Percentiles rank a stretch among this genome's conserved stretches.
Conservation (phyloP, 64 coral and sea anemone species). For the Platygyra sinensis region DNA sequence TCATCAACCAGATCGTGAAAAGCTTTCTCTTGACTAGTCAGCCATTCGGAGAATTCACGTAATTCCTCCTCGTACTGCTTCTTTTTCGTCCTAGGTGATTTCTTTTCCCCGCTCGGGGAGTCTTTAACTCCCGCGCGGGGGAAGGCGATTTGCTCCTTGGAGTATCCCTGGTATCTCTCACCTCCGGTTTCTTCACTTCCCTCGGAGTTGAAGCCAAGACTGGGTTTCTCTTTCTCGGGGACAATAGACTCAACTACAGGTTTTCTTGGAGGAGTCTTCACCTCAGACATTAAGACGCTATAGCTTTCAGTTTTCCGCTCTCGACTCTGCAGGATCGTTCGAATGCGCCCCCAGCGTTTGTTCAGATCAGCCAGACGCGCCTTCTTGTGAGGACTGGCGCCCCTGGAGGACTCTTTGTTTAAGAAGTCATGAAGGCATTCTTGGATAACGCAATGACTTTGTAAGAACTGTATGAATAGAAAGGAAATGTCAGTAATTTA, state of each 20-base stretch:
- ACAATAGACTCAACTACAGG: slow-evolving; percentile 42
- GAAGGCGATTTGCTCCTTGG: slow-evolving; percentile 31
- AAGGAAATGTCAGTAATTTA: neutral
- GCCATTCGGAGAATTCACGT: slow-evolving; percentile 82
- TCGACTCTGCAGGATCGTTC: slow-evolving; percentile 65
- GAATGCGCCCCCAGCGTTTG: slow-evolving; percentile 74
- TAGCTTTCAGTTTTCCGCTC: slow-evolving; percentile 70
- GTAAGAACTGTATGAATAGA: slow-evolving; percentile 53
- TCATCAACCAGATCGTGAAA: slow-evolving; percentile 87
- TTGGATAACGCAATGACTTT: slow-evolving; percentile 74
- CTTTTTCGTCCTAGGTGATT: slow-evolving; percentile 80
- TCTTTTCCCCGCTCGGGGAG: slow-evolving; percentile 54
- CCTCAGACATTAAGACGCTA: slow-evolving; percentile 14
- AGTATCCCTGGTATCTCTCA: neutral
- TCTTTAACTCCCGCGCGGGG: slow-evolving; percentile 51
- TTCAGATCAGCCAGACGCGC: slow-evolving; percentile 70
- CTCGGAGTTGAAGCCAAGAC: slow-evolving; percentile 54
- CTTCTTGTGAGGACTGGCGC: slow-evolving; percentile 69
- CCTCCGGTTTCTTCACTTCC: neutral
- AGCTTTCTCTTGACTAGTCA: slow-evolving; percentile 70
- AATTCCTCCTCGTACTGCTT: slow-evolving; percentile 83
- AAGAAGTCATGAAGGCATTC: slow-evolving; percentile 75
- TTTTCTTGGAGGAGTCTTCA: slow-evolving; percentile 23
- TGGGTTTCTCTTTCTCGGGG: slow-evolving; percentile 21
- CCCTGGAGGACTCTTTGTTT: slow-evolving; percentile 56